Conservation (phyloP, 2,888 invertebrate species). For the Sisyra nigra region DNA sequence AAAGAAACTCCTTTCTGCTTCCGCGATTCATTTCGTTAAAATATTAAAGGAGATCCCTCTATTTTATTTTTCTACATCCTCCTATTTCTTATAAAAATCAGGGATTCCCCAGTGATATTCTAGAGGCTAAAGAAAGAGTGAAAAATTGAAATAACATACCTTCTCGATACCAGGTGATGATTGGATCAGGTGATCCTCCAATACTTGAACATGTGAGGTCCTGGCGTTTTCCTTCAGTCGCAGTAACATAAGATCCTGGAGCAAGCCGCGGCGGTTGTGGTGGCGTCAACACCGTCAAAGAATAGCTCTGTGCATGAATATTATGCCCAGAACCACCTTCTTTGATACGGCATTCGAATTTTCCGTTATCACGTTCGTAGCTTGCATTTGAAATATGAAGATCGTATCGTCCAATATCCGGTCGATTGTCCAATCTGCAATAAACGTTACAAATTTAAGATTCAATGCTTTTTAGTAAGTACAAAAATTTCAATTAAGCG, state of each 20-base stretch:
- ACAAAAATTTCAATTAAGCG: too few species aligned
- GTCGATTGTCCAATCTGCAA: slow-evolving; percentile 56
- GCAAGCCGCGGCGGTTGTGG: slow-evolving; percentile 67
- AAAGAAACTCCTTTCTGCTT: too few species aligned
- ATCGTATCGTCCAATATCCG: slow-evolving; percentile 73
- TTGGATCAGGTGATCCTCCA: slow-evolving; percentile 83
- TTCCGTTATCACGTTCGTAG: slow-evolving; percentile 80
- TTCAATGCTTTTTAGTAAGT: too few species aligned
- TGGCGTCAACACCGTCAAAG: slow-evolving; percentile 70
- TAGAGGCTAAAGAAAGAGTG: too few species aligned
- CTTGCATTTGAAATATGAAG: slow-evolving; percentile 76
- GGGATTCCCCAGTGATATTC: too few species aligned
- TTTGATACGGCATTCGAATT: slow-evolving; percentile 80
- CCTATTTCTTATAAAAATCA: too few species aligned
- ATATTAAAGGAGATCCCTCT: too few species aligned
- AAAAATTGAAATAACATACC: too few species aligned
- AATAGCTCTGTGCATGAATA: slow-evolving; percentile 68
- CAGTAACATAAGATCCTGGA: slow-evolving; percentile 59
- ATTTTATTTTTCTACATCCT: too few species aligned
- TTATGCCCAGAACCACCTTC: slow-evolving; percentile 69
- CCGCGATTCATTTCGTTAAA: too few species aligned
- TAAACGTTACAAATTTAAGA: neutral
- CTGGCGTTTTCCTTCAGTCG: slow-evolving; percentile 64
- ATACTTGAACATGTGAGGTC: slow-evolving; percentile 66
- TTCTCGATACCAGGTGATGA: slow-evolving; percentile 72